Base-by-base conservation (phyloP, 2,888 invertebrate genomes). In the Smittia aterrima region DNA sequence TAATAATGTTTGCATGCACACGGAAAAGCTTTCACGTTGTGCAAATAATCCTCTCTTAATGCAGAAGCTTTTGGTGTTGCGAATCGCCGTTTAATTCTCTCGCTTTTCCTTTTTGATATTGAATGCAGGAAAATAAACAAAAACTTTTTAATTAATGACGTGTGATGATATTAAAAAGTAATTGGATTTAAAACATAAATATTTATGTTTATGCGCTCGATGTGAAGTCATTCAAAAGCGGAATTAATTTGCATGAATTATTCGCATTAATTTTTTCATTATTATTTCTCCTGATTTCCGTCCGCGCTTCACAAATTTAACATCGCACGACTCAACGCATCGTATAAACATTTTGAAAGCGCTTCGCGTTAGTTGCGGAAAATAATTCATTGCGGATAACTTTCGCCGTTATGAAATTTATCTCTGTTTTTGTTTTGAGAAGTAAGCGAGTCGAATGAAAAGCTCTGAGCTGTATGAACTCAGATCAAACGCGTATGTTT, bases 151-250 rank as follows among this genome's bases (percentile, higher is more conserved):
- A 54, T 53, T 70, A 70, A 70, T 70, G 70, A 70, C 54, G 70
- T 70, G 70, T 70, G 70, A 70, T 54, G 70, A 70, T 70, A 70
- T 70, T 70, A 70, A 70, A 70, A 70, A 70, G 53, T 54, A 70
- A 70, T 70, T 70, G 70, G 53, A 70, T 70, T 22, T 9, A 27
- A 70, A 54, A 70, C 32, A 70, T 70, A 70, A 70, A 70, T 70
- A 70, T 70, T 70, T 70, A 70, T 70, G 70, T 47, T 32, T 32
- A 47, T 47, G 47, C n/a, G n/a, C 32, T 32, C 70, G 20, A 41
- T 70, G 70, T 54, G 70, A 70, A 70, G 70, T 70, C 70, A 70
- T 53, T 54, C 53, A 70, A 54, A 3, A 70, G 53, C 25, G 53
- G 70, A 54, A 54, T 70, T 54, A 70, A 70, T 70, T 70, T 70